A percentile compares a stretch with the other conserved stretches of the same genome.
Conservation (phyloP, 2,888 invertebrate species). For the Ametastegia equiseti region DNA sequence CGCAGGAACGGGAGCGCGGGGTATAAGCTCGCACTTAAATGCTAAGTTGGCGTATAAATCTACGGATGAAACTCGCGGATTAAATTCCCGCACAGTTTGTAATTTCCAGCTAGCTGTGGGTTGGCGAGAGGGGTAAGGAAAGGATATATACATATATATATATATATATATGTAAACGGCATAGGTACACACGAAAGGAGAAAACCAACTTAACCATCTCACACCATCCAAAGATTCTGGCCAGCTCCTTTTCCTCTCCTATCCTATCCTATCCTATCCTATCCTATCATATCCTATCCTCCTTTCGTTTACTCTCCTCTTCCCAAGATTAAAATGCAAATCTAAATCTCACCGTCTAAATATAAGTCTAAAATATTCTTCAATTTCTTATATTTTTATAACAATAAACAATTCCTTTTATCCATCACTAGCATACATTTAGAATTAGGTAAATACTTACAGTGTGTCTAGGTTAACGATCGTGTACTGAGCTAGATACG, state of each 20-base stretch:
- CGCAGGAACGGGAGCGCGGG: conserved; percentile 54
- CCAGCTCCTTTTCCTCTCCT: no score
- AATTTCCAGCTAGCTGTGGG: conserved; percentile 62
- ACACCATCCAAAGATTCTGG: no score
- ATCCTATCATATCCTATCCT: not conserved
- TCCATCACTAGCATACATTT: not conserved
- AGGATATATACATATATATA: not conserved
- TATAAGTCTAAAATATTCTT: conserved; percentile 70
- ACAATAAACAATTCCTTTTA: not conserved
- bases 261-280: no score
- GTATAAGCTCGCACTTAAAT: conserved; percentile 62
- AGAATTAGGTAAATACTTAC: conserved; percentile 71
- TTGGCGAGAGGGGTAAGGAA: not conserved
- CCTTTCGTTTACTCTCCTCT: conserved; percentile 31
- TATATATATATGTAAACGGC: not conserved
- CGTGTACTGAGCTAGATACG: conserved; percentile 86
- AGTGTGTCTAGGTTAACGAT: conserved; percentile 81
- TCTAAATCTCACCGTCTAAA: conserved; percentile 65
- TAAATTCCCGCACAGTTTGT: conserved; percentile 66
- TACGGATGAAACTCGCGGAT: conserved; percentile 63
- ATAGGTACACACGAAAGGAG: not conserved
- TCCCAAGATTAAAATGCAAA: conserved; percentile 71
- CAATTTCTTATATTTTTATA: conserved; percentile 11
- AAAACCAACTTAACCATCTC: not conserved
- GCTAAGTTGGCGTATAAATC: conserved; percentile 66